These are phyloP conservation scores for Allygus modestus DNA, from an alignment of 2,888 invertebrate species.

Conservation along the genomic window DNA sequence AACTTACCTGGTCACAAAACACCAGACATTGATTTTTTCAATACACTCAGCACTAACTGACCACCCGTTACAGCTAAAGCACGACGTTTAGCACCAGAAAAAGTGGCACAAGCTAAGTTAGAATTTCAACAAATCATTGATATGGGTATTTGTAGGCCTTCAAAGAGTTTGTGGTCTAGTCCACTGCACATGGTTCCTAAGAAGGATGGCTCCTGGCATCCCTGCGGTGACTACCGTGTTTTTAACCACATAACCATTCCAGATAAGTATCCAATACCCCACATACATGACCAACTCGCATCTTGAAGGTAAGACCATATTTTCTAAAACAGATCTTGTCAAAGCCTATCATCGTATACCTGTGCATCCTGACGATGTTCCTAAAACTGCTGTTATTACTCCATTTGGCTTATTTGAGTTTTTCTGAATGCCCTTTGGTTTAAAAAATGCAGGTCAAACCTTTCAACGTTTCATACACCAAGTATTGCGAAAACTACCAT, in stretches of 20 bases:
- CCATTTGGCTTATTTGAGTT: conserved; percentile 71
- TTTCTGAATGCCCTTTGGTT: conserved; percentile 67
- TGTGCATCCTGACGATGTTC: conserved; percentile 68
- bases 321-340: conserved; percentile 66
- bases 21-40: conserved; percentile 52
- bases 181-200: conserved; percentile 70
- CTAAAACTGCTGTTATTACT: conserved; percentile 71
- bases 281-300: conserved; percentile 67
- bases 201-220: conserved; percentile 68
- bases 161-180: conserved; percentile 68
- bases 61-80: conserved; percentile 64
- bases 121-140: conserved; percentile 68
- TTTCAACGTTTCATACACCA: conserved; percentile 70
- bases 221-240: conserved; percentile 71
- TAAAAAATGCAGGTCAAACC: conserved; percentile 68
- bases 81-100: conserved; percentile 68
- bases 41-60: conserved; percentile 65
- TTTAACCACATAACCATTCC: conserved; percentile 70
- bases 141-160: conserved; percentile 68
- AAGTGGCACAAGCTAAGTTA: conserved; percentile 66
- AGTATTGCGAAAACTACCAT: conserved; percentile 66
- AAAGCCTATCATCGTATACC: conserved; percentile 70
- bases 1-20: neutral
- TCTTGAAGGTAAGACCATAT: conserved; percentile 63
- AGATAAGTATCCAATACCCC: conserved; percentile 69